Conservation (phyloP, 2,888 invertebrate genomes). For the Plagodis pulveraria region DNA sequence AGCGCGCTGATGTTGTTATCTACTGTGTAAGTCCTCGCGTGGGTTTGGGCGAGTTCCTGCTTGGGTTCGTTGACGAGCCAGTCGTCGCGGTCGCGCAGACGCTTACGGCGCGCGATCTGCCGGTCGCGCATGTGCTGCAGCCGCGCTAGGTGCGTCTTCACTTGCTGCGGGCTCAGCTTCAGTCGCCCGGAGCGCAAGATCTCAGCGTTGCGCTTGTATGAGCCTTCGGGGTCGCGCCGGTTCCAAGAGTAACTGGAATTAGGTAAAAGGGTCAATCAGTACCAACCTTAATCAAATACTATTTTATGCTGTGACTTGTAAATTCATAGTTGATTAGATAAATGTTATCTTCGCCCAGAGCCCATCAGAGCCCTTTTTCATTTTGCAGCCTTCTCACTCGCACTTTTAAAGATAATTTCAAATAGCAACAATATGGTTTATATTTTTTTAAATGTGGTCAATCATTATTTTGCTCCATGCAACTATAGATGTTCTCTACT, state of each 20-base stretch:
- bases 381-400: no score
- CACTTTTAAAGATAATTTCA: no score
- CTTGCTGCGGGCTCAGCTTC: conserved; percentile 69
- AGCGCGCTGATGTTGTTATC: conserved; percentile 82
- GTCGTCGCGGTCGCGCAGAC: conserved; percentile 58
- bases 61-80: conserved; percentile 70
- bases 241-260: conserved; percentile 75
- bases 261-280: no score
- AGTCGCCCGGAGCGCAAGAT: conserved; percentile 73
- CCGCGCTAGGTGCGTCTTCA: conserved; percentile 69
- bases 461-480: no score
- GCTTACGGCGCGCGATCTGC: conserved; percentile 67
- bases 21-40: conserved; percentile 81
- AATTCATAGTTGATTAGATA: no score
- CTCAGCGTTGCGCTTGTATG: conserved; percentile 71
- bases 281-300: no score
- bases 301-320: no score
- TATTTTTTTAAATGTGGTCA: no score
- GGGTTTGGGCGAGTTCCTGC: conserved; percentile 73
- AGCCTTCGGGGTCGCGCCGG: conserved; percentile 75
- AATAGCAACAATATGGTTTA: no score
- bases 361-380: no score
- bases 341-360: no score
- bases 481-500: no score
- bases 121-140: conserved; percentile 72